These are phyloP conservation scores for Gnathonemus echidnorhynchus DNA, from an alignment of 2,113 vertebrate genomes.

Conservation along the genomic window DNA sequence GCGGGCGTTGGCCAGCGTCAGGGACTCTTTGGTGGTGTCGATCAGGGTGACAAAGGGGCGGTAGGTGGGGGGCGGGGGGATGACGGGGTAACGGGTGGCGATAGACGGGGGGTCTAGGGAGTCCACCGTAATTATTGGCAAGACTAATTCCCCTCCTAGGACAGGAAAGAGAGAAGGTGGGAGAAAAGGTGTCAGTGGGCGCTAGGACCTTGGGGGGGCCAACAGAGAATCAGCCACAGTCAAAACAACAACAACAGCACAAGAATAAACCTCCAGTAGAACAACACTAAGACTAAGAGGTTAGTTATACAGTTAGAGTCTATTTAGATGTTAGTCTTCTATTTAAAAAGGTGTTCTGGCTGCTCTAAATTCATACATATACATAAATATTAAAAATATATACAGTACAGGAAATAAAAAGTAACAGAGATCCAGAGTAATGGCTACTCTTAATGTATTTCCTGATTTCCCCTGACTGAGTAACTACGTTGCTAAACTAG, in stretches of 20 bases:
- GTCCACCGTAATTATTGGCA: slow-evolving; percentile 93
- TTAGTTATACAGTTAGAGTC: slow-evolving; percentile 54
- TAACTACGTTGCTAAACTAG: background rate
- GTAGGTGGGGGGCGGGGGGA: slow-evolving; percentile 78
- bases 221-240: slow-evolving; percentile 33
- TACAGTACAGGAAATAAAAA: slow-evolving; percentile 2
- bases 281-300: slow-evolving; percentile 59
- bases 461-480: background rate
- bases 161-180: slow-evolving; percentile 60
- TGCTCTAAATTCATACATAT: slow-evolving; percentile 19
- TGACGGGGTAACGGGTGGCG: slow-evolving; percentile 81
- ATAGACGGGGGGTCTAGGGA: slow-evolving; percentile 86
- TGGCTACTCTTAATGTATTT: background rate
- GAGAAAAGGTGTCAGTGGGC: slow-evolving; percentile 35
- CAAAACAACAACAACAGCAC: slow-evolving; percentile 51
- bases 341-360: slow-evolving; percentile 47
- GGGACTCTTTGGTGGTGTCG: slow-evolving; percentile 82
- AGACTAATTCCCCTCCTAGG: slow-evolving; percentile 90
- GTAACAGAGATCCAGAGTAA: background rate
- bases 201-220: background rate
- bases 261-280: slow-evolving; percentile 53
- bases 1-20: slow-evolving; percentile 59
- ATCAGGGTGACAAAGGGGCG: slow-evolving; percentile 72
- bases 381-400: slow-evolving; percentile 11
- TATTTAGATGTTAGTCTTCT: slow-evolving; percentile 47